Percentiles rank a stretch among this genome's conserved stretches.
phyloP scores from a whole-genome alignment of 2,888 invertebrate species.

The Colostygia pectinataria region DNA sequence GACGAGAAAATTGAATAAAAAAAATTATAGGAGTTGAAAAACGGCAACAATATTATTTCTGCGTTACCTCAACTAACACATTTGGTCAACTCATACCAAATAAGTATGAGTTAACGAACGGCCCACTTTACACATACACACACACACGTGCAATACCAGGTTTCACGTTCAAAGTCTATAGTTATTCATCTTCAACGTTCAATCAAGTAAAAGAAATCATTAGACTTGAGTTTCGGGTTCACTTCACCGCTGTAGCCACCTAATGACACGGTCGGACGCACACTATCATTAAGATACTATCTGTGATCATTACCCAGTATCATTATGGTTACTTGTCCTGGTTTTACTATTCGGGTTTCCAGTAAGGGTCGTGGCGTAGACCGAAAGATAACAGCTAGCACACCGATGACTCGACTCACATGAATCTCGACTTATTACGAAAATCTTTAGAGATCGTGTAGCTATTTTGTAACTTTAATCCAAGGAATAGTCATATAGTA shows the following conservation, averaged over 20 bases:
- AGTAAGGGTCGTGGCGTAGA: conserved; percentile 8
- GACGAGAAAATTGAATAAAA: too few relatives aligned
- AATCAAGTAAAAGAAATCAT: conserved; percentile 33
- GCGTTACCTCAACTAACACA: too few relatives aligned
- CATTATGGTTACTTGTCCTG: conserved; percentile 25
- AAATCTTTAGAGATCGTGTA: too few relatives aligned
- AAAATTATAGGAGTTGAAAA: too few relatives aligned
- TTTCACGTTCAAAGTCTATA: neutral
- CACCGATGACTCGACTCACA: neutral
- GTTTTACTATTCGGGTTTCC: conserved; percentile 35
- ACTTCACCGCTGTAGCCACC: conserved; percentile 14
- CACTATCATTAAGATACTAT: conserved; percentile 73
- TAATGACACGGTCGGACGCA: conserved; percentile 34
- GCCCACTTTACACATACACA: too few relatives aligned
- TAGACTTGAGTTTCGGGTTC: conserved; percentile 25
- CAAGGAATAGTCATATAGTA: too few relatives aligned
- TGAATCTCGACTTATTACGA: too few relatives aligned
- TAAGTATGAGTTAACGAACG: too few relatives aligned
- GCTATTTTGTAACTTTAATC: too few relatives aligned
- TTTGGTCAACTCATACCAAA: too few relatives aligned
- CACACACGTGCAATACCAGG: neutral
- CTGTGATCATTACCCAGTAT: conserved; percentile 60
- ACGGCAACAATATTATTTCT: too few relatives aligned
- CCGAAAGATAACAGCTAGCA: conserved; percentile 4
- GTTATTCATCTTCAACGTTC: conserved; percentile 12